These are phyloP conservation scores for Leptinotarsa lineolata DNA, from an alignment of 1,140 invertebrate species.

Conservation along the genomic window DNA sequence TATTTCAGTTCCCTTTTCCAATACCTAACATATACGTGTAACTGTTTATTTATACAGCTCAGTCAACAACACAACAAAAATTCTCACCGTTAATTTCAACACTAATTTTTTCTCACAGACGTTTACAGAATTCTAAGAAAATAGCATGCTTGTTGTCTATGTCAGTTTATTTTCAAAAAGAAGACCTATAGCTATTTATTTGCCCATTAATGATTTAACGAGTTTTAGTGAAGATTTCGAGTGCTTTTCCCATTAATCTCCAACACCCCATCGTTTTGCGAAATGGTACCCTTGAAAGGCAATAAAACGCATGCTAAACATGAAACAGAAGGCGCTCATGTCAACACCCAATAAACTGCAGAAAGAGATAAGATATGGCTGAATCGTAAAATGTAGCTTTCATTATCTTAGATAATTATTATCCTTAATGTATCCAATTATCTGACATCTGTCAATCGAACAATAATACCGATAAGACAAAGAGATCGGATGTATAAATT, in stretches of 20 bases:
- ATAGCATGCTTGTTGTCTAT: background rate
- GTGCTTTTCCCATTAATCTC: background rate
- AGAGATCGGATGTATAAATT: too few species aligned
- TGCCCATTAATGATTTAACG: background rate
- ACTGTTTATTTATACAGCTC: too few species aligned
- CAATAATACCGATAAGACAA: too few species aligned
- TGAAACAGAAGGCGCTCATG: background rate
- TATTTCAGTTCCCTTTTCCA: too few species aligned
- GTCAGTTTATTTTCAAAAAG: background rate
- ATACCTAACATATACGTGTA: too few species aligned
- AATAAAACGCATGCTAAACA: background rate
- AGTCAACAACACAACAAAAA: too few species aligned
- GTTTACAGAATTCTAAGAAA: background rate
- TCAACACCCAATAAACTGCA: background rate
- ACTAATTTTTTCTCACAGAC: background rate
- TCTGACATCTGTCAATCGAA: too few species aligned
- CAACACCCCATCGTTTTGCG: conserved; percentile 1
- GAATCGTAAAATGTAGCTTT: too few species aligned
- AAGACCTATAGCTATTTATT: background rate
- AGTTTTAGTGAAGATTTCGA: background rate
- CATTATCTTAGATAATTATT: too few species aligned
- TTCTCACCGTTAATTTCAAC: background rate
- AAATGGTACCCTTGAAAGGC: background rate
- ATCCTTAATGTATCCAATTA: too few species aligned
- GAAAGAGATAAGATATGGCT: background rate